Conservation (phyloP, 2,797 vertebrate genomes). For the Sus cebifrons region DNA sequence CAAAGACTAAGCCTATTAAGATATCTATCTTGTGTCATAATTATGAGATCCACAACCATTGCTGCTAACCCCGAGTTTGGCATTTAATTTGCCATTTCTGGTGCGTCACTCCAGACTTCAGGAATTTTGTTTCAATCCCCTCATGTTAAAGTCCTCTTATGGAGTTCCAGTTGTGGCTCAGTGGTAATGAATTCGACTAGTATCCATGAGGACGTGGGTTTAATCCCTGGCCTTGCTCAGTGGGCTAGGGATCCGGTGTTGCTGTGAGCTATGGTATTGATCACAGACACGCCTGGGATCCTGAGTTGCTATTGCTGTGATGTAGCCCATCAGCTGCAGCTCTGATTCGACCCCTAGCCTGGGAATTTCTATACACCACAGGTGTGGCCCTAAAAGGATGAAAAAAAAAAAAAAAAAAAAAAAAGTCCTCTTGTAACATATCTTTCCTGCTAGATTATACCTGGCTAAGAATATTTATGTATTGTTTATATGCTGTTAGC, state of each 20-base stretch:
- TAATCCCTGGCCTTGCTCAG: no score
- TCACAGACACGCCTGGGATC: no score
- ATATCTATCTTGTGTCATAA: background rate
- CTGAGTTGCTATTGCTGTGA: no score
- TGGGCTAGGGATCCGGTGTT: no score
- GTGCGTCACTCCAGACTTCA: background rate
- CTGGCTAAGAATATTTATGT: background rate
- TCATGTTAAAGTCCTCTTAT: background rate
- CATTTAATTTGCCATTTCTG: background rate
- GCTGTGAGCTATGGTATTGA: no score
- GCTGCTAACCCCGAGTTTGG: background rate
- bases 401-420: background rate
- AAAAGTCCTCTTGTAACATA: background rate
- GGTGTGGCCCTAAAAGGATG: no score
- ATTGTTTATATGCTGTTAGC: background rate
- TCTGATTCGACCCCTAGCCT: no score
- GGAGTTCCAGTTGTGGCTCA: no score
- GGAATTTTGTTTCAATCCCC: background rate
- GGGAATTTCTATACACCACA: no score
- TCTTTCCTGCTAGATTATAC: background rate
- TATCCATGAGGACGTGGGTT: no score
- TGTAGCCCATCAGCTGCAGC: no score
- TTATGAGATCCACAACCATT: background rate
- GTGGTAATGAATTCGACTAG: no score
- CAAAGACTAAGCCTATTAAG: background rate